Conservation (phyloP, 92 coral and sea anemone genomes). For the Muricea muricata region DNA sequence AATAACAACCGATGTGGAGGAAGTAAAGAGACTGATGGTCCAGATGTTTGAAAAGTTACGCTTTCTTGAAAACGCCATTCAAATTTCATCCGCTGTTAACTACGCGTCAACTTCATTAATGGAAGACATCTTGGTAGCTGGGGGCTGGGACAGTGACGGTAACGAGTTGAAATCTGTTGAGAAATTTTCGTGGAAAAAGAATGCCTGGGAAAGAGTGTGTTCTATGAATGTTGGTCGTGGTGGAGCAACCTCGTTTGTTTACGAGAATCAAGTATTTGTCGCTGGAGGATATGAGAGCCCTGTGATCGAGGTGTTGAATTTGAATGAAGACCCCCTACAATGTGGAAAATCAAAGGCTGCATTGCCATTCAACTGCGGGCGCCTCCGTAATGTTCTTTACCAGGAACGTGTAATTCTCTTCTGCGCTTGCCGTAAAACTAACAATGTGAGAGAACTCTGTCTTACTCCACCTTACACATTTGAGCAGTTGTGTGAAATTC, state of each 20-base stretch:
- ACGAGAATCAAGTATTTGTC: background rate
- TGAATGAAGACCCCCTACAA: background rate
- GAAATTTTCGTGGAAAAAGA: background rate
- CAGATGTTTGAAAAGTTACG: background rate
- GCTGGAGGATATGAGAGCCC: background rate
- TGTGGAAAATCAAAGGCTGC: background rate
- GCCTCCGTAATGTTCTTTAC: background rate
- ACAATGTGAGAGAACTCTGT: background rate
- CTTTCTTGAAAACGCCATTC: background rate
- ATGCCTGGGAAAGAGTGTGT: background rate
- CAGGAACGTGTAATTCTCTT: background rate
- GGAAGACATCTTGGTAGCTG: constrained; percentile 13
- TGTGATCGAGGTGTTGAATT: background rate
- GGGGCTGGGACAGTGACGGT: background rate
- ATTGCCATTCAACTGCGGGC: background rate
- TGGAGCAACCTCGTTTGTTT: background rate
- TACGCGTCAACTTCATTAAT: background rate
- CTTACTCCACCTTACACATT: background rate
- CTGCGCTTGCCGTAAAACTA: background rate
- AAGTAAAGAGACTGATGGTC: background rate
- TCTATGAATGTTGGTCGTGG: background rate
- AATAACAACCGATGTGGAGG: background rate
- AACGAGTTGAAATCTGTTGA: background rate
- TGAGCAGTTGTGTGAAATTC: background rate
- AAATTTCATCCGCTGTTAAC: background rate